Conservation (phyloP, 1,140 invertebrate species). For the Drosophila bipectinata region DNA sequence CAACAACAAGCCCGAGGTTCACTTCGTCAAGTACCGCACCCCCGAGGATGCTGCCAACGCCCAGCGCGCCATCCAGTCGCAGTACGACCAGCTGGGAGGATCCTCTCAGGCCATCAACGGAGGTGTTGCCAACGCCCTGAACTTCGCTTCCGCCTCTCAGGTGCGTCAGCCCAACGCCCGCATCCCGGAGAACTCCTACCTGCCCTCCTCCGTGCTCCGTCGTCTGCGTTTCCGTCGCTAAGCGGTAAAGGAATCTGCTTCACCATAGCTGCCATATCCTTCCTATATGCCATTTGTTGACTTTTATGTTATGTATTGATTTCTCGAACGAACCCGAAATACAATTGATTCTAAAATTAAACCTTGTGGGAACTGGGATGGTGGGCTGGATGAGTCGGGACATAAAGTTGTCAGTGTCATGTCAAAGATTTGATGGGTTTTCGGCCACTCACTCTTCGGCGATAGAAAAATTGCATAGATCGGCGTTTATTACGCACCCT, state of each 20-base stretch:
- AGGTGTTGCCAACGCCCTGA: conserved; percentile 68
- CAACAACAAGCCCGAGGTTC: conserved; percentile 74
- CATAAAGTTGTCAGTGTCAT: conserved; percentile 26
- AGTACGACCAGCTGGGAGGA: conserved; percentile 65
- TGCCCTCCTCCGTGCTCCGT: conserved; percentile 69
- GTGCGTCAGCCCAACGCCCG: conserved; percentile 55
- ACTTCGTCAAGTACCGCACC: conserved; percentile 73
- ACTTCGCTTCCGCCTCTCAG: conserved; percentile 64
- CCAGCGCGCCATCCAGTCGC: conserved; percentile 65
- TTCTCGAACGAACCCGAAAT: conserved; percentile 61
- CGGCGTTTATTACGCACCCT: conserved; percentile 37
- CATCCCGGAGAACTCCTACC: conserved; percentile 70
- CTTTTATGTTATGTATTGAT: conserved; percentile 73
- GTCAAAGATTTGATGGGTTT: conserved; percentile 14
- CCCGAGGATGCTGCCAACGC: conserved; percentile 73
- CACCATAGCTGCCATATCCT: not conserved
- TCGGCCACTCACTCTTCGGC: not conserved
- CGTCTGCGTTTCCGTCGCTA: conserved; percentile 68
- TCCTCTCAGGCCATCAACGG: conserved; percentile 51
- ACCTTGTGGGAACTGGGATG: conserved; percentile 2
- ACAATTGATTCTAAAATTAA: conserved; percentile 52
- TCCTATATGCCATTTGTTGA: conserved; percentile 57
- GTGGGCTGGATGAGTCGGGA: not conserved
- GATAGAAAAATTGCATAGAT: conserved; percentile 52
- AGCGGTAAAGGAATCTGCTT: conserved; percentile 1